A percentile compares a stretch with the other conserved stretches of the same genome.
phyloP scores from a whole-genome alignment of 2,797 vertebrate genomes.

The Syngnathus rostellatus region DNA sequence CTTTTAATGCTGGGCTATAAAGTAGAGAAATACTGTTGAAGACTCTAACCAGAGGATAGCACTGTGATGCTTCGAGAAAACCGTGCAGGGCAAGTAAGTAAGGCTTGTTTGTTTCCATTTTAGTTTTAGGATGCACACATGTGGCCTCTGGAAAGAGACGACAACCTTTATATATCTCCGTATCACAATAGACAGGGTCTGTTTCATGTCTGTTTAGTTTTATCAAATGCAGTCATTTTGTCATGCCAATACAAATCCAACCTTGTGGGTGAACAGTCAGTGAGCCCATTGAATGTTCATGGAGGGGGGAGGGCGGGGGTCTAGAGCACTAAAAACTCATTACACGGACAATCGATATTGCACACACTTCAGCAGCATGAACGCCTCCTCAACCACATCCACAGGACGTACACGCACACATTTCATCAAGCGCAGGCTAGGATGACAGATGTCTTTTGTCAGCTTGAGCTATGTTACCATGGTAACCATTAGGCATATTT shows the following conservation, averaged over 20 bases:
- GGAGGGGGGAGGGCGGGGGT: slow-evolving; percentile 55
- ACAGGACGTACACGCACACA: slow-evolving; percentile 9
- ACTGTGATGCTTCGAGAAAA: too few species aligned
- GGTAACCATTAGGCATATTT: slow-evolving; percentile 60
- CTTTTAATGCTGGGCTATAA: too few species aligned
- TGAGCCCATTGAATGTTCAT: slow-evolving; percentile 17
- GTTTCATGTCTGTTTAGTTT: slow-evolving; percentile 42
- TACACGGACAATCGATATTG: slow-evolving; percentile 69
- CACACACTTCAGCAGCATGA: slow-evolving; percentile 53
- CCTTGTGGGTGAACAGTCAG: slow-evolving; percentile 22
- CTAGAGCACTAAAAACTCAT: slow-evolving; percentile 63
- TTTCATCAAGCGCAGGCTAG: slow-evolving; percentile 39
- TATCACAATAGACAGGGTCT: slow-evolving; percentile 5
- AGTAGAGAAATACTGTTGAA: too few species aligned
- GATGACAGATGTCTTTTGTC: slow-evolving; percentile 65
- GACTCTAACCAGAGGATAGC: too few species aligned
- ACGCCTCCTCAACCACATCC: slow-evolving; percentile 20
- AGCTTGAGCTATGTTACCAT: slow-evolving; percentile 59
- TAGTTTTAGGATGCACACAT: neutral
- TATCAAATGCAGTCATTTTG: slow-evolving; percentile 33
- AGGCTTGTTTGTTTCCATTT: neutral
- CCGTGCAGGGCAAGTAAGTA: too few species aligned
- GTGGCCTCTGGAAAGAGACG: too few species aligned
- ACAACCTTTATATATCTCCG: too few species aligned
- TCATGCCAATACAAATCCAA: slow-evolving; percentile 16